Base-by-base conservation (phyloP, 2,113 vertebrate genomes). In the Parus major region DNA sequence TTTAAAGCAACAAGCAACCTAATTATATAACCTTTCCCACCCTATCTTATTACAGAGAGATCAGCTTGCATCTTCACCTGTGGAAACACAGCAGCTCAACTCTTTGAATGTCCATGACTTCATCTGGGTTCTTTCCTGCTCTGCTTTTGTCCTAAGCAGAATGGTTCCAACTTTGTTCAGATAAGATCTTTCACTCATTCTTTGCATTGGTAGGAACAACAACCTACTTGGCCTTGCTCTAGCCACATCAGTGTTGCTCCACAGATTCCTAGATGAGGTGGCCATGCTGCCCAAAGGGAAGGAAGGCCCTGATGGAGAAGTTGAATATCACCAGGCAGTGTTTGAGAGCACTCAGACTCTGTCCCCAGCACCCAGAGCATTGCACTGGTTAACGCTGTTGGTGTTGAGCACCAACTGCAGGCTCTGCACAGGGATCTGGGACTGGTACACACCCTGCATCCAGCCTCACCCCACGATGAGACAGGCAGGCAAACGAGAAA, bases 401-500 rank as follows among this genome's bases (percentile, higher is more conserved):
- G 44, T 53, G 57, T 46, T 72, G 73, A 61, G 53, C 53, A 60
- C 65, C 77, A 66, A 0, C 25, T n/a, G 68, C 53, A 91, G 65
- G 76, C 71, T 66, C 66, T 61, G 63, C 64, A 14, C 31, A 16
- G 84, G 83, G 69, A 84, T 60, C 65, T 53, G 65, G 72, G 70
- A 24, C 36, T 35, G 57, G 53, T 20, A 72, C 92, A 92, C 78
- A 8, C 84, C 89, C 86, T 87, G 41, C 66, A 35, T 65, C 36
- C 81, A 87, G 81, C 89, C 93, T 94, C 91, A 84, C 92, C 83
- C 82, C 91, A 31, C 0, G 18, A 86, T 90, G 94, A 97, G 91
- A 82, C 86, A 95, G 77, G 57, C 89, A 92, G 82, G 76, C 70
- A 91, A 90, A 69, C 0, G 15, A 80, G 89, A 82, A 91, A 90